phyloP scores from a whole-genome alignment of 2,888 invertebrate genomes.

The Therioaphis trifolii region DNA sequence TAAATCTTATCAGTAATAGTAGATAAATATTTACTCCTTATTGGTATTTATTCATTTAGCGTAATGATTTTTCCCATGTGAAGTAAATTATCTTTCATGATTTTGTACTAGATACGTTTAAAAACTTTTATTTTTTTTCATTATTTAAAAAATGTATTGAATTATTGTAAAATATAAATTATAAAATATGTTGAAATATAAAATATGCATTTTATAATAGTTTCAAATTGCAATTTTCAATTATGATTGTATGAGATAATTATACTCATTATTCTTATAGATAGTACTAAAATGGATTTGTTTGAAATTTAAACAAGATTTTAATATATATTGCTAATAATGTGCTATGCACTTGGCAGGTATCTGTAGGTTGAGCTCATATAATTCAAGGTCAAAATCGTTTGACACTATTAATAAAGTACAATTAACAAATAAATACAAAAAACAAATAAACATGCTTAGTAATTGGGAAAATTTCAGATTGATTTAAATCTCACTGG shows the following conservation, averaged over 20 bases:
- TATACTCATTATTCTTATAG: too few relatives aligned
- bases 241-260: too few relatives aligned
- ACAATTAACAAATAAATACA: constrained; percentile 38
- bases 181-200: too few relatives aligned
- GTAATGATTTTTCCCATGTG: background rate
- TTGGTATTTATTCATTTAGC: background rate
- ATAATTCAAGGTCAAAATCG: constrained; percentile 53
- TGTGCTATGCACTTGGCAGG: constrained; percentile 55
- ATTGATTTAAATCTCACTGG: background rate
- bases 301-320: constrained; percentile 22
- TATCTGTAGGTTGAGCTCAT: constrained; percentile 43
- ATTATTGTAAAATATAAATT: background rate
- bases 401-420: constrained; percentile 53
- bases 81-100: background rate
- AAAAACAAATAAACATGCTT: background rate
- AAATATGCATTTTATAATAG: too few relatives aligned
- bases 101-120: background rate
- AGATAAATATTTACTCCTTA: background rate
- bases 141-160: background rate
- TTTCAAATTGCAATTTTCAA: too few relatives aligned
- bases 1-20: constrained; percentile 32
- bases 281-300: constrained; percentile 12
- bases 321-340: constrained; percentile 48
- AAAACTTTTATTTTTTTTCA: background rate
- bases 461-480: constrained; percentile 34